phyloP scores from a whole-genome alignment of 30 jellyfish, hydroid and myxozoan species.

The Aurelia sp. region DNA sequence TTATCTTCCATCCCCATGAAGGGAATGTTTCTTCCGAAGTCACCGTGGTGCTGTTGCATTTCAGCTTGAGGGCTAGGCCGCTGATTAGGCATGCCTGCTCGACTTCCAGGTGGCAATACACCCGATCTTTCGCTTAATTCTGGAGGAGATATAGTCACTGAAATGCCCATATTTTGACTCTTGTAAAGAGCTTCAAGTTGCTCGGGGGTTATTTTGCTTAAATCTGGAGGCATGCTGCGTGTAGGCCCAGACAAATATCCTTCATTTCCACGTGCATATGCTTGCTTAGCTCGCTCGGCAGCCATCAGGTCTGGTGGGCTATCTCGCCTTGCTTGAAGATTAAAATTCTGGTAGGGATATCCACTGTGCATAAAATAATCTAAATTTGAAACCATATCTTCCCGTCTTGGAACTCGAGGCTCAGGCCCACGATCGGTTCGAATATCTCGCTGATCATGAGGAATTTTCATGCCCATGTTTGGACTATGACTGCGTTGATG shows the following conservation, averaged over 20 bases:
- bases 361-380: constrained; percentile 73
- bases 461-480: constrained; percentile 24
- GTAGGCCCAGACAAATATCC: constrained; percentile 54
- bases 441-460: constrained; percentile 60
- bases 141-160: constrained; percentile 66
- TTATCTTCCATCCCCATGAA: constrained; percentile 72
- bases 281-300: constrained; percentile 70
- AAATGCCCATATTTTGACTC: constrained; percentile 61
- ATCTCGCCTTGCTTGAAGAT: constrained; percentile 62
- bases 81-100: constrained; percentile 49
- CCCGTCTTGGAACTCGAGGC: constrained; percentile 34
- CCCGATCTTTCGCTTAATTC: constrained; percentile 58
- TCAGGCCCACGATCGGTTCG: constrained; percentile 38
- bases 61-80: constrained; percentile 71
- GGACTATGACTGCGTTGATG: constrained; percentile 55
- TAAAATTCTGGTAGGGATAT: constrained; percentile 52
- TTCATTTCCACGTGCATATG: constrained; percentile 65
- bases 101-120: constrained; percentile 59
- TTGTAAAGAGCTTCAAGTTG: constrained; percentile 64
- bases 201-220: constrained; percentile 47
- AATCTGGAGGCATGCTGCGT: constrained; percentile 73
- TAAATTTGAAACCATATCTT: constrained; percentile 43
- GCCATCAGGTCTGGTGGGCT: constrained; percentile 81
- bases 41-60: constrained; percentile 58
- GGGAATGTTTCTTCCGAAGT: constrained; percentile 36